Conservation (phyloP, 1,140 invertebrate genomes). For the Drosophila obscura region DNA sequence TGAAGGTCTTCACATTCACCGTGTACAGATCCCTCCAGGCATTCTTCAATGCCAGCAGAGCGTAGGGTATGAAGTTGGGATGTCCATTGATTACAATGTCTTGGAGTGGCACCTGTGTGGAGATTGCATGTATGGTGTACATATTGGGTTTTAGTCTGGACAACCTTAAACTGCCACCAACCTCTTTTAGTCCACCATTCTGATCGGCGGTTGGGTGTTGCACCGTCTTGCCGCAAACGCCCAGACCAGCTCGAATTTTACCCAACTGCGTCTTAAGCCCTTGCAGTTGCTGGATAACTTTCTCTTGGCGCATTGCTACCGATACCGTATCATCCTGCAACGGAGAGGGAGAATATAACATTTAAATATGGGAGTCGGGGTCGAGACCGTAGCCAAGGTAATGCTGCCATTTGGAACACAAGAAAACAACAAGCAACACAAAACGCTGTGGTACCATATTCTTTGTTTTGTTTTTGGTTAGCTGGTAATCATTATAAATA, state of each 20-base stretch:
- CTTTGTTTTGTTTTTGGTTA: constrained; percentile 34
- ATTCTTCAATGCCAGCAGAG: constrained; percentile 77
- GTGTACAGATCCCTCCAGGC: constrained; percentile 73
- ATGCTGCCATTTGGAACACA: constrained; percentile 14
- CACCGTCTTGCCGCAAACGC: constrained; percentile 67
- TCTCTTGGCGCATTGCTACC: constrained; percentile 66
- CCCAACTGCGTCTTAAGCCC: constrained; percentile 72
- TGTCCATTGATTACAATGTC: constrained; percentile 82
- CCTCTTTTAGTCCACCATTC: constrained; percentile 77
- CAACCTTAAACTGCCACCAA: not conserved
- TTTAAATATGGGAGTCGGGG: constrained; percentile 15
- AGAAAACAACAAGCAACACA: constrained; percentile 48
- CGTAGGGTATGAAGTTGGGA: constrained; percentile 83
- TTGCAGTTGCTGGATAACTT: constrained; percentile 73
- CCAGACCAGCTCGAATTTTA: constrained; percentile 64
- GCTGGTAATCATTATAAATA: constrained; percentile 56
- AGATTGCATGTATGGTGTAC: not conserved
- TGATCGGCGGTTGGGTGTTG: constrained; percentile 57
- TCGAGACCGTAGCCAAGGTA: constrained; percentile 12
- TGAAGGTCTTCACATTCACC: constrained; percentile 78
- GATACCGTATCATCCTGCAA: constrained; percentile 51
- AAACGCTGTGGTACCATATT: constrained; percentile 51
- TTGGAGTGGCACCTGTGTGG: constrained; percentile 67
- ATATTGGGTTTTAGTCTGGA: too few species aligned
- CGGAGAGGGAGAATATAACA: constrained; percentile 1